Base-by-base conservation (phyloP, 1,140 invertebrate species). In the Heliconius hewitsoni region DNA sequence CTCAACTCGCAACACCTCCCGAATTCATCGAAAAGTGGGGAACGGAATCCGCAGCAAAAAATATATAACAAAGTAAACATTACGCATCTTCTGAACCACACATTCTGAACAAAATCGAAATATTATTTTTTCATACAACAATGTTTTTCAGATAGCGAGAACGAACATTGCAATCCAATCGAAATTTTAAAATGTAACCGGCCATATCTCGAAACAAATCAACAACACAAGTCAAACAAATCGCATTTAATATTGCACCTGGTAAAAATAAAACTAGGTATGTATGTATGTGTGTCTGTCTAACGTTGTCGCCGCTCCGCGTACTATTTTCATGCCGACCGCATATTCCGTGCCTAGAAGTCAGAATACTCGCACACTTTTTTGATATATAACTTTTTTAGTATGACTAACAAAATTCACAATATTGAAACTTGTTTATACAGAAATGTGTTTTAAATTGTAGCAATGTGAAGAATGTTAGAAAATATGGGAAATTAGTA, bases 181-280 rank as follows among this genome's bases (percentile, higher is more conserved):
- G 11, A 27, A 27, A 66, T 23, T 66, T 30, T 27, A 66, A 66
- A 66, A 27, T 27, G 3, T 66, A 27, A 66, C 23, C 13, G 60
- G 60, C 60, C 60, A 30, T 66, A 66, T 66, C 60, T 66, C 23
- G 23, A 30, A 66, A 66, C 60, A 66, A 66, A 66, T 42, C n/a
- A 75, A 75, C 60, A 46, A 75, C 57, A 27, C 52, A 75, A 75
- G 50, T 75, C 60, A 75, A 75, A 75, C 74, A 75, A 75, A 75
- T 75, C 74, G 50, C 57, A 75, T 75, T 75, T 75, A 60, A 57
- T 39, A 75, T 75, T 75, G 74, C 57, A 66, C 74, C 74, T 75
- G 57, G 37, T 52, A 42, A 66, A 75, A 75, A 75, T 75, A 75
- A 75, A 75, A 75, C 55, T 66, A 52, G 11, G 42, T 46, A 13